Evolutionary conservation across 2,113 vertebrate species (phyloP), one percentile per base, ranked within the genome.

Genomic region (Dipodomys ordii): DNA sequence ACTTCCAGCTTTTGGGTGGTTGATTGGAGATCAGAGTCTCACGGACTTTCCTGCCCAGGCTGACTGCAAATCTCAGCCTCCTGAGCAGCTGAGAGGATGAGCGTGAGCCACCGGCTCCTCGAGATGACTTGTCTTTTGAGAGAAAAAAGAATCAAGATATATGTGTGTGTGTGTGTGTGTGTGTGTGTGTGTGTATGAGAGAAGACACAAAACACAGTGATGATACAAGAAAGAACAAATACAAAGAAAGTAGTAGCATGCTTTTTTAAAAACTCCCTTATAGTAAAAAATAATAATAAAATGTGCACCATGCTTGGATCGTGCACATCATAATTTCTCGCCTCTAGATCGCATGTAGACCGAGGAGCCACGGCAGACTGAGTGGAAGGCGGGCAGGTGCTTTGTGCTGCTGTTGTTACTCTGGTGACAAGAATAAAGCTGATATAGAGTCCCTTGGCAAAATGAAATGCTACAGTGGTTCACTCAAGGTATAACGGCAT

Each of bases 101-200:
- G 49, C 49, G 49, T 49, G 49, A 49, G 49, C 49, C 49, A 49
- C 49, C 49, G 49, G 49, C 49, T 11, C 49, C 49, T 49, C 9
- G 10, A 10, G 76, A 86, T 39, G 94, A 91, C 92, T 96, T 79
- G 23, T 90, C 81, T 88, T 90, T 79, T 90, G 62, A 90, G 65
- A 64, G 90, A 74, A 79, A 46, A 84, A 91, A 93, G 88, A 93
- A 71, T 32, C 85, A 65, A 46, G 30, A 35, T 35, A 35, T 35
- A 3, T 39, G 3, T 39, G 3, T 39, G 35, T 39, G 35, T 39
- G 3, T 39, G 3, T 39, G 3, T 39, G 39, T 39, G 39, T 39
- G 39, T 39, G 39, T 39, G 39, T 39, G 39, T 39, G 39, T 39
- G 5, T 39, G 39, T 39, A 39, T 39, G 49, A 87, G 11, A 76